These are phyloP conservation scores for Halcyon smyrnensis DNA, from an alignment of 2,797 vertebrate species.

Conservation along the genomic window DNA sequence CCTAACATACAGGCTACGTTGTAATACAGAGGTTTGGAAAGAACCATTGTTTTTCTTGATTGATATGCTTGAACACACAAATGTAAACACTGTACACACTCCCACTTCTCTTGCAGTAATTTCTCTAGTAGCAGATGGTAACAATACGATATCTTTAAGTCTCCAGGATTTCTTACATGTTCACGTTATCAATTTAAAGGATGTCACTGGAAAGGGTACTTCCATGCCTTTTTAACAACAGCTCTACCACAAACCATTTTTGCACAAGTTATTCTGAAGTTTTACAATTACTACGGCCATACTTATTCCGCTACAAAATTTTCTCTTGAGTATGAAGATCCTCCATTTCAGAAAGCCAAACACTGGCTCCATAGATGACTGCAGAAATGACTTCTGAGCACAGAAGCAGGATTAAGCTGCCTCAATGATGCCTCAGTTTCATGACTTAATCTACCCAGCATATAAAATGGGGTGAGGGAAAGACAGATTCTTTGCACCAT, in stretches of 20 bases:
- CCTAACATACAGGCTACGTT: background rate
- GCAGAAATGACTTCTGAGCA: background rate
- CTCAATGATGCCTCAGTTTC: background rate
- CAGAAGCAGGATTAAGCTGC: background rate
- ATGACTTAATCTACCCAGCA: background rate
- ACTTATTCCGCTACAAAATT: background rate
- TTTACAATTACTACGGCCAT: background rate
- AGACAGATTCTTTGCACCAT: background rate
- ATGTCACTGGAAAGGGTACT: background rate
- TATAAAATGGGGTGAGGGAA: background rate
- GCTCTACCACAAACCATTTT: background rate
- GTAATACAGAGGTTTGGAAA: background rate
- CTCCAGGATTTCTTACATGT: background rate
- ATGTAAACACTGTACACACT: background rate
- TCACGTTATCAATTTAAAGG: background rate
- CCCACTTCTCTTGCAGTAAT: background rate
- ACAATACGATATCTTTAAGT: background rate
- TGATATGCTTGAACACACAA: background rate
- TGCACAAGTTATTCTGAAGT: background rate
- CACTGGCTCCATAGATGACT: background rate
- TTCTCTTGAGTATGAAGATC: background rate
- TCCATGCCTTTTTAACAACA: background rate
- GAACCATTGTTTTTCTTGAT: background rate
- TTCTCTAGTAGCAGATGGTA: background rate
- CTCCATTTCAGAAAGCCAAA: background rate